phyloP scores from a whole-genome alignment of 2,113 vertebrate genomes.

The Petrocephalus zakoni region DNA sequence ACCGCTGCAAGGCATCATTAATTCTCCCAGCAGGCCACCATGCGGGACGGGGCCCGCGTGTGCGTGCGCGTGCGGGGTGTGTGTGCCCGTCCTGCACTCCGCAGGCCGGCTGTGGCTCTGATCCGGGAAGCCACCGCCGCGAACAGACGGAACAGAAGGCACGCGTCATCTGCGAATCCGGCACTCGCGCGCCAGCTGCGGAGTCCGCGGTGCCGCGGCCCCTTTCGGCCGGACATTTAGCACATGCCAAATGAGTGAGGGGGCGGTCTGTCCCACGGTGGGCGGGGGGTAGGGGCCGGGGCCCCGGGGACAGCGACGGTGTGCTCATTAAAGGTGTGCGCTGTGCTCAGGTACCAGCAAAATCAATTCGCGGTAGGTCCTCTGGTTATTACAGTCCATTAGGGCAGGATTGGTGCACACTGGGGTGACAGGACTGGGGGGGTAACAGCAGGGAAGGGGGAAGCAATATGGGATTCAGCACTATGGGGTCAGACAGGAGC shows the following conservation, averaged over 20 bases:
- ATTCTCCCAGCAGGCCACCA: background rate
- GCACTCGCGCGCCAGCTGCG: background rate
- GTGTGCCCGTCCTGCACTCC: background rate
- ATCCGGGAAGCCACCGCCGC: background rate
- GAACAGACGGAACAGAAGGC: background rate
- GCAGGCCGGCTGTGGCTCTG: background rate
- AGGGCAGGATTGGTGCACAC: background rate
- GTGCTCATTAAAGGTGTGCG: slow-evolving; percentile 19
- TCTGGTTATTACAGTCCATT: slow-evolving; percentile 15
- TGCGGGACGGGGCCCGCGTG: background rate
- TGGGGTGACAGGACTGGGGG: background rate
- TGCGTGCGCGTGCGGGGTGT: background rate
- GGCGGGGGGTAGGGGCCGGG: background rate
- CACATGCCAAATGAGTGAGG: background rate
- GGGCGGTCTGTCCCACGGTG: background rate
- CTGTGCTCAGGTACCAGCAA: background rate
- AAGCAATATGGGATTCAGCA: background rate
- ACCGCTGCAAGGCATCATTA: slow-evolving; percentile 18
- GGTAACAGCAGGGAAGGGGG: background rate
- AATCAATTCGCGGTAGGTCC: slow-evolving; percentile 20
- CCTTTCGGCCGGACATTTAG: background rate
- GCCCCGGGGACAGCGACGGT: background rate
- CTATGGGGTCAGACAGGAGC: background rate
- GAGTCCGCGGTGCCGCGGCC: background rate
- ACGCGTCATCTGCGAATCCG: background rate